These are phyloP conservation scores for Drosophila infuscata DNA, from an alignment of 2,888 invertebrate species.

Conservation along the genomic window DNA sequence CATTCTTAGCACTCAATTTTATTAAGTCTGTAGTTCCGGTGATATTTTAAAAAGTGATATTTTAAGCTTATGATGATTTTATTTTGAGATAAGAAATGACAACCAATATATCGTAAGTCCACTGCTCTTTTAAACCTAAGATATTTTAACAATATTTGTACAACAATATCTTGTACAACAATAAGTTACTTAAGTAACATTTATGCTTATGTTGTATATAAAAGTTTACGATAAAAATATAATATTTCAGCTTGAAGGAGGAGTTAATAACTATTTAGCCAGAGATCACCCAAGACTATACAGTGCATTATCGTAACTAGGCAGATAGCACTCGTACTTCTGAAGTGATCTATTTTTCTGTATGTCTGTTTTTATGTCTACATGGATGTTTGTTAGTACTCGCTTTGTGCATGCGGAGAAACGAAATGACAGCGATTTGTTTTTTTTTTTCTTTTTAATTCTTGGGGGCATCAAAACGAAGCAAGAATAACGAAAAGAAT, in stretches of 20 bases:
- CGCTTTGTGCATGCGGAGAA: background rate
- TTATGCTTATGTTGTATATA: background rate
- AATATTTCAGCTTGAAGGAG: background rate
- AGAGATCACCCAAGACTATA: slow-evolving; percentile 41
- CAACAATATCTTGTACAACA: too few relatives aligned
- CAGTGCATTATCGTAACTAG: slow-evolving; percentile 37
- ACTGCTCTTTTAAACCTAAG: background rate
- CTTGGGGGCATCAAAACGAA: slow-evolving; percentile 23
- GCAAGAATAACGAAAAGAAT: slow-evolving; percentile 54
- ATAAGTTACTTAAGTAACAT: background rate
- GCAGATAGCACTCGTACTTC: background rate
- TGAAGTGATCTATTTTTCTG: background rate
- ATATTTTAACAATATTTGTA: background rate
- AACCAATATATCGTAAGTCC: background rate
- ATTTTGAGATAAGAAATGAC: background rate
- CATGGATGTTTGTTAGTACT: slow-evolving; percentile 15
- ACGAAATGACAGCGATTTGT: slow-evolving; percentile 23
- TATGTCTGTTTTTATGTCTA: slow-evolving; percentile 2
- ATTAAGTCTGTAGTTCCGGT: background rate
- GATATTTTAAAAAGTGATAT: background rate
- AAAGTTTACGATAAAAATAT: background rate
- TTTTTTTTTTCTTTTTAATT: slow-evolving; percentile 18
- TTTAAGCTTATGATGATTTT: background rate
- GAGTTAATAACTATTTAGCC: slow-evolving; percentile 22
- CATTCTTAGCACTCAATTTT: background rate